Percentiles rank a stretch among this genome's conserved stretches.
Evolutionary conservation across 1,140 invertebrate species (phyloP).

Genomic region (Drosophila nannoptera): DNA sequence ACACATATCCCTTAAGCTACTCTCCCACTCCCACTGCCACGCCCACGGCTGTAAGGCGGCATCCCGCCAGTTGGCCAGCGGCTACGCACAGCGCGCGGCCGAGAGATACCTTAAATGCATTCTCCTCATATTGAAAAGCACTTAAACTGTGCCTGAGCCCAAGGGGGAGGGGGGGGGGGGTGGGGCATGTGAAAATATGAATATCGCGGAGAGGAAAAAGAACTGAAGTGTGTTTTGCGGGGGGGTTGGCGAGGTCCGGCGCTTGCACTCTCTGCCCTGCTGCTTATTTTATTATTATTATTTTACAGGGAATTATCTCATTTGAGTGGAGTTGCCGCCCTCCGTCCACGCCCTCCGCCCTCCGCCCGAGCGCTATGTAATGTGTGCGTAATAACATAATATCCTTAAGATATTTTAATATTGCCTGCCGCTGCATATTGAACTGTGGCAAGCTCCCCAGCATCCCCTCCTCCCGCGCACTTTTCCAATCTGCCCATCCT

Average conservation of each 20-base stretch:
- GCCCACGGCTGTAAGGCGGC: neutral
- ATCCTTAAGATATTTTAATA: slow-evolving; percentile 79
- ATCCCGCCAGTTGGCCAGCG: slow-evolving; percentile 46
- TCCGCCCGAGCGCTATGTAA: slow-evolving; percentile 51
- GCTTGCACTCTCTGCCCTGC: slow-evolving; percentile 11
- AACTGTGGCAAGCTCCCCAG: slow-evolving; percentile 58
- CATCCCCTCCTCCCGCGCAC: too few relatives aligned
- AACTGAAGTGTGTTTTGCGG: slow-evolving; percentile 16
- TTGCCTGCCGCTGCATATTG: slow-evolving; percentile 76
- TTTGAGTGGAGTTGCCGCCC: slow-evolving; percentile 67
- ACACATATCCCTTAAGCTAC: slow-evolving; percentile 65
- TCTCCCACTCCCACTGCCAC: slow-evolving; percentile 6
- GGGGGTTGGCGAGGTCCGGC: slow-evolving; percentile 7
- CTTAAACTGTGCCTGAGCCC: slow-evolving; percentile 50
- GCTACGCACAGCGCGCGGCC: slow-evolving; percentile 33
- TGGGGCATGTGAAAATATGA: slow-evolving; percentile 68
- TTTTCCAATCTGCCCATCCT: slow-evolving; percentile 9
- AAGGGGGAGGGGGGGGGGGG: neutral
- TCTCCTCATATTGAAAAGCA: slow-evolving; percentile 74
- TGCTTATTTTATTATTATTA: slow-evolving; percentile 78
- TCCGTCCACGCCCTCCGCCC: neutral
- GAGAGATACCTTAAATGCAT: slow-evolving; percentile 73
- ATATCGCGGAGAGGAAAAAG: slow-evolving; percentile 50
- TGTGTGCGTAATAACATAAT: slow-evolving; percentile 78
- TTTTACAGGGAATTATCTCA: slow-evolving; percentile 79